phyloP scores from a whole-genome alignment of 1,140 invertebrate species.

The Tenebrio molitor region DNA sequence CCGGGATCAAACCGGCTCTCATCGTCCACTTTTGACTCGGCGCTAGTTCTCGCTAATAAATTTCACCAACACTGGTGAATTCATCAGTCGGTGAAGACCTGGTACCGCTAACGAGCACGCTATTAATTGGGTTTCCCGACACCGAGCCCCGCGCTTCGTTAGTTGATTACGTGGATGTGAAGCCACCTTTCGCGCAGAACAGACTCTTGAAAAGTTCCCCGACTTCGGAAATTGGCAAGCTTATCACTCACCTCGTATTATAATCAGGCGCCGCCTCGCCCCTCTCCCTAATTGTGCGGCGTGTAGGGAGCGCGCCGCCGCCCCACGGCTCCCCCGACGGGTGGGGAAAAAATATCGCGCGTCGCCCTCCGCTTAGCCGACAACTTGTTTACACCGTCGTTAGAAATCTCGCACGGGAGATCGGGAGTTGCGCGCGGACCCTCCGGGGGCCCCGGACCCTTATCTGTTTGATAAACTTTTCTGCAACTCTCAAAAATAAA shows the following conservation, averaged over 20 bases:
- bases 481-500: not conserved
- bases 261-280: conserved; percentile 23
- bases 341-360: no score
- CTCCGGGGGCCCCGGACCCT: not conserved
- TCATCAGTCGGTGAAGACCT: conserved; percentile 43
- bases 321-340: no score
- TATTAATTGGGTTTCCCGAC: conserved; percentile 44
- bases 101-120: conserved; percentile 44
- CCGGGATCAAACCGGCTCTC: conserved; percentile 25
- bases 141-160: conserved; percentile 34
- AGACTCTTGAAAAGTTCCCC: conserved; percentile 24
- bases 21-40: conserved; percentile 23
- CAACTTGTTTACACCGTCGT: no score
- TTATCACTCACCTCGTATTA: conserved; percentile 44
- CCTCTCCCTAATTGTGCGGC: conserved; percentile 17
- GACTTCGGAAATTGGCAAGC: conserved; percentile 44
- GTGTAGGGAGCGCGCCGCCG: not conserved
- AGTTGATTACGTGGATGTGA: conserved; percentile 45
- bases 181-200: conserved; percentile 31
- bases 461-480: conserved; percentile 8
- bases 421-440: not conserved
- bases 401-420: no score
- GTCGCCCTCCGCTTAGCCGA: no score
- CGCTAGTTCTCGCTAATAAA: conserved; percentile 27
- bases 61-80: conserved; percentile 15